Conservation (phyloP, 2,113 vertebrate genomes). For the Anoplopoma fimbria region DNA sequence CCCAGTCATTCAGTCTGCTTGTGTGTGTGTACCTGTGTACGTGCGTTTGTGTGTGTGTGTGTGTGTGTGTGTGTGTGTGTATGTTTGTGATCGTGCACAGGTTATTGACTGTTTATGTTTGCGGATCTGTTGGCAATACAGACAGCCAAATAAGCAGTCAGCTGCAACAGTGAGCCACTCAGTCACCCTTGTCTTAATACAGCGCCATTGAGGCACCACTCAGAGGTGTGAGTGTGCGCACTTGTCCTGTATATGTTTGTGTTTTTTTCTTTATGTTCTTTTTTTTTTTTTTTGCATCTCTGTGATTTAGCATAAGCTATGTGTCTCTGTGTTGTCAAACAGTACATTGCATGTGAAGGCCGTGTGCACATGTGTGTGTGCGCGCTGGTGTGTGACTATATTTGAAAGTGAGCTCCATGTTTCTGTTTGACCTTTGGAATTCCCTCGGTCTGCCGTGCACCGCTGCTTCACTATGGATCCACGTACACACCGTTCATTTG, state of each 20-base stretch:
- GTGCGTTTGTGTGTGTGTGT: not conserved
- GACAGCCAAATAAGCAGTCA: slow-evolving; percentile 59
- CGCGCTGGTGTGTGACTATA: not conserved
- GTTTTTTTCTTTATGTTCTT: not conserved
- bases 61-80: slow-evolving; percentile 2
- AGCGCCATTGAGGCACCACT: slow-evolving; percentile 40
- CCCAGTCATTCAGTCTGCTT: slow-evolving; percentile 1
- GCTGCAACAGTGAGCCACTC: slow-evolving; percentile 62
- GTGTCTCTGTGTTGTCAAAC: slow-evolving; percentile 18
- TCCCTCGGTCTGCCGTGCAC: slow-evolving; percentile 22
- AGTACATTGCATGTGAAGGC: not conserved
- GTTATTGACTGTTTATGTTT: slow-evolving; percentile 36
- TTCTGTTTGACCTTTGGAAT: slow-evolving; percentile 65
- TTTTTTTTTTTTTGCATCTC: slow-evolving; percentile 1
- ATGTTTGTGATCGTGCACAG: not conserved
- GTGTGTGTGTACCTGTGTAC: slow-evolving; percentile 1
- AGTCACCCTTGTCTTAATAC: slow-evolving; percentile 50
- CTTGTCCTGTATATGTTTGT: not conserved
- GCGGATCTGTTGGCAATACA: slow-evolving; percentile 41
- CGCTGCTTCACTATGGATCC: slow-evolving; percentile 24
- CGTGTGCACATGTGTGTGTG: not conserved
- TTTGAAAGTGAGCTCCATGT: slow-evolving; percentile 28
- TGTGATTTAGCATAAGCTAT: slow-evolving; percentile 6
- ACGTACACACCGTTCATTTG: not conserved
- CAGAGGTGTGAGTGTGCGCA: slow-evolving; percentile 26